phyloP scores from a whole-genome alignment of 2,797 vertebrate species.

The Neomorphus geoffroyi region DNA sequence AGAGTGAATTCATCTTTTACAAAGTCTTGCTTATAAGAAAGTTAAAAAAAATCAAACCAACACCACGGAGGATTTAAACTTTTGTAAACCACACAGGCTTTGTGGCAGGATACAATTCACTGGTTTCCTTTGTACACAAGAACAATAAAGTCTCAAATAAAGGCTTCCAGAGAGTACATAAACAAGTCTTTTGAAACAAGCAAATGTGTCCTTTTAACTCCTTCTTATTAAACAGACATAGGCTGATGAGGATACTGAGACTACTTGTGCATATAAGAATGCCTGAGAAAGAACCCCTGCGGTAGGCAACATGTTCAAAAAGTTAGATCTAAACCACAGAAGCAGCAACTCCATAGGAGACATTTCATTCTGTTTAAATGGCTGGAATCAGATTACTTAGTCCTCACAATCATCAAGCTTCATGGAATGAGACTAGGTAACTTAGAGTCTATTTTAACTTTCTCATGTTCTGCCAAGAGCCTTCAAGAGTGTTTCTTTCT shows the following conservation, averaged over 20 bases:
- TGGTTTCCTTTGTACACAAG: conserved; percentile 7
- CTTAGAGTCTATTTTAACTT: not conserved
- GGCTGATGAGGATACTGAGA: not conserved
- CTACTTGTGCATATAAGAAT: not conserved
- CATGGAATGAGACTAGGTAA: conserved; percentile 4
- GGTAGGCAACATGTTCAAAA: conserved; percentile 35
- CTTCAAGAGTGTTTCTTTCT: conserved; percentile 37
- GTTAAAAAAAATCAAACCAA: not conserved
- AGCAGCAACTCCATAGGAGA: conserved; percentile 19
- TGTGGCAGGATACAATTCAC: not conserved
- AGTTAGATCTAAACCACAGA: conserved; percentile 44
- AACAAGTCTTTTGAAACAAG: conserved; percentile 15
- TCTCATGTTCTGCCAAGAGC: conserved; percentile 50
- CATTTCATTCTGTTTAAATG: conserved; percentile 17
- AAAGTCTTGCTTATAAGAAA: not conserved
- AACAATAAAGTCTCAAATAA: conserved; percentile 1
- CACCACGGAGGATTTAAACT: not conserved
- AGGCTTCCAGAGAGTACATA: not conserved
- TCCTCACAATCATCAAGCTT: conserved; percentile 2
- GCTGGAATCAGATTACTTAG: conserved; percentile 42
- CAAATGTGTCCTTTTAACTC: conserved; percentile 22
- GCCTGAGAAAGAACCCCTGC: not conserved
- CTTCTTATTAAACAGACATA: conserved; percentile 3
- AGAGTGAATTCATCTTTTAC: not conserved
- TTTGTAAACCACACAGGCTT: not conserved